Evolutionary conservation across 2,888 invertebrate species (phyloP), one percentile per base, ranked within the genome.

Genomic region (Chromoteleia sp.): DNA sequence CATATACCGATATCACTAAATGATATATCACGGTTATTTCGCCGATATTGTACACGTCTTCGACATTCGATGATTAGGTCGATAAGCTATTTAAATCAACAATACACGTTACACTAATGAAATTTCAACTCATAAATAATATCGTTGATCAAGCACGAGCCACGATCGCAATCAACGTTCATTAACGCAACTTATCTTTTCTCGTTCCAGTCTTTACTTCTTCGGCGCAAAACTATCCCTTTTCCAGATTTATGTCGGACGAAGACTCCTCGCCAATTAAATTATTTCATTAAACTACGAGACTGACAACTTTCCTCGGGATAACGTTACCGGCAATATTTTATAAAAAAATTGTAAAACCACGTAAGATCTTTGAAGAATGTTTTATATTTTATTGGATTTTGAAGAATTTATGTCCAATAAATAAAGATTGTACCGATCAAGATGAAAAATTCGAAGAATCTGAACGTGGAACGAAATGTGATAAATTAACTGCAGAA

Each of bases 371-470:
- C 29, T 58, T 43, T 33, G 1, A 59, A 12, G 67, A 61, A 76
- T 61, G 68, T 52, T 15, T 52, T 45, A 43, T 21, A 68, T 54
- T 76, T 76, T 59, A 76, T 76, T 68, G 76, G 41, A 41, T 33
- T 67, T 59, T 52, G 21, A 59, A 43, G 68, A 76, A 68, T 76
- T 61, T 54, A 45, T 76, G 76, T 61, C 14, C 12, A 59, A 67
- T 59, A 67, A 67, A 75, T 41, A 17, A 50, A 63, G 54, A 41
- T 41, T 19, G 33, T 25, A 45, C 5, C 41, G 39, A 68, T 76
- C 30, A 25, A 14, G 12, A 5, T 15, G 7, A 29, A 52, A n/a
- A 21, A 68, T 76, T 19, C 12, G 10, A 36, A 33, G 68, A 76
- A 76, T 59, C 14, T 65, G 1, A 0, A 2, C 15, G 43, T 8